phyloP scores from a whole-genome alignment of 2,888 invertebrate genomes.

The Protophormia terraenovae region DNA sequence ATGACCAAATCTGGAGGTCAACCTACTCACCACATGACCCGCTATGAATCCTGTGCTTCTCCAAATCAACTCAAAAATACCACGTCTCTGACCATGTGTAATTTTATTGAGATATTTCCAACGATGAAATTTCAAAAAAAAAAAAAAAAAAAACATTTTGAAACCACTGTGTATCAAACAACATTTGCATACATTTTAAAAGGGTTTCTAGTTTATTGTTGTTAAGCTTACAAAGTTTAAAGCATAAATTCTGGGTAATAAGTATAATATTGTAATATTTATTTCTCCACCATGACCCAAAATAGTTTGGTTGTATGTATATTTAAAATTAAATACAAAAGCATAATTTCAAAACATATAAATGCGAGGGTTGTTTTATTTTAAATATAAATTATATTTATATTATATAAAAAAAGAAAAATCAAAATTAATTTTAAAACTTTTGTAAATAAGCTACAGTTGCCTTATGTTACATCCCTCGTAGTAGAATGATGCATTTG shows the following conservation, averaged over 20 bases:
- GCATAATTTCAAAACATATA: neutral
- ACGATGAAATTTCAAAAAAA: too few species aligned
- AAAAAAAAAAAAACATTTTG: too few species aligned
- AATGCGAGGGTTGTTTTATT: neutral
- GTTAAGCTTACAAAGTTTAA: neutral
- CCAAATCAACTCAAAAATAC: too few species aligned
- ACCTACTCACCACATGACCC: too few species aligned
- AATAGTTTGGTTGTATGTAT: neutral
- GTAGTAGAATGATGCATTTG: neutral
- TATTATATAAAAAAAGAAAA: too few species aligned
- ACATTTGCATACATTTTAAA: slow-evolving; percentile 28
- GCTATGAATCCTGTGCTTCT: too few species aligned
- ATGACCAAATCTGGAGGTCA: too few species aligned
- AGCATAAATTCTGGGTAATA: neutral
- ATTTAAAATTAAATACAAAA: neutral
- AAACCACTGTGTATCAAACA: too few species aligned
- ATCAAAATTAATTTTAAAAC: too few species aligned
- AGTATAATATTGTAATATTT: slow-evolving; percentile 23
- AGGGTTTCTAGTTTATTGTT: neutral
- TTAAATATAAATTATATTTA: neutral
- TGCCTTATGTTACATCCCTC: neutral
- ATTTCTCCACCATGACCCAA: neutral
- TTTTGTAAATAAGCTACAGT: too few species aligned
- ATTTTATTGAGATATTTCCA: too few species aligned
- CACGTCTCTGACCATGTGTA: too few species aligned